These are phyloP conservation scores for Forbesichthys agassizii DNA, from an alignment of 2,113 vertebrate species.

Conservation along the genomic window DNA sequence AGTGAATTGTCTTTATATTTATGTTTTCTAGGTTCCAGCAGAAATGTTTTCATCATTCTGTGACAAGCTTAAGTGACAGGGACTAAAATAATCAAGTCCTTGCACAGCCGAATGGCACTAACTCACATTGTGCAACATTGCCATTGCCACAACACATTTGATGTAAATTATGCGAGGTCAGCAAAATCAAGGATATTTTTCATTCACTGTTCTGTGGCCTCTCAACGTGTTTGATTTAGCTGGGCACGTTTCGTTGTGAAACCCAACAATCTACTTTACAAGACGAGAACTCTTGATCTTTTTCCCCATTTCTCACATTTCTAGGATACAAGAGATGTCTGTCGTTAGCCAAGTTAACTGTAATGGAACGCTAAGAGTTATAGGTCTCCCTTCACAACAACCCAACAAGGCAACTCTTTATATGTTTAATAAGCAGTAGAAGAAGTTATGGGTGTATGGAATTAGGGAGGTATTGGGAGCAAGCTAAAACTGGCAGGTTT, in stretches of 20 bases:
- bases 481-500: slow-evolving; percentile 32
- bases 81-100: too few species aligned
- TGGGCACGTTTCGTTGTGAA: slow-evolving; percentile 26
- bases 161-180: slow-evolving; percentile 34
- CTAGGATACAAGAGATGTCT: not conserved
- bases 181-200: slow-evolving; percentile 39
- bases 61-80: not conserved
- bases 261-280: slow-evolving; percentile 44
- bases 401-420: slow-evolving; percentile 35
- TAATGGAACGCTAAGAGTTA: slow-evolving; percentile 28
- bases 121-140: not conserved
- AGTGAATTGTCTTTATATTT: not conserved
- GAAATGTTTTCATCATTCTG: not conserved
- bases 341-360: slow-evolving; percentile 28
- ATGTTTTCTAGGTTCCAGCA: not conserved
- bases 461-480: not conserved
- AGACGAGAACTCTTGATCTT: slow-evolving; percentile 45
- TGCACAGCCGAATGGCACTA: not conserved
- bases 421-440: slow-evolving; percentile 31
- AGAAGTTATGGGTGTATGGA: slow-evolving; percentile 41
- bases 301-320: not conserved
- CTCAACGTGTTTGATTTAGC: slow-evolving; percentile 40
- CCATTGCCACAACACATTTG: not conserved
- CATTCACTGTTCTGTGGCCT: slow-evolving; percentile 18
- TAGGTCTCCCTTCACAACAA: slow-evolving; percentile 16